Evolutionary conservation across 2,797 vertebrate species (phyloP), one percentile per base, ranked within the genome.

Genomic region (Gephyroberyx darwinii): DNA sequence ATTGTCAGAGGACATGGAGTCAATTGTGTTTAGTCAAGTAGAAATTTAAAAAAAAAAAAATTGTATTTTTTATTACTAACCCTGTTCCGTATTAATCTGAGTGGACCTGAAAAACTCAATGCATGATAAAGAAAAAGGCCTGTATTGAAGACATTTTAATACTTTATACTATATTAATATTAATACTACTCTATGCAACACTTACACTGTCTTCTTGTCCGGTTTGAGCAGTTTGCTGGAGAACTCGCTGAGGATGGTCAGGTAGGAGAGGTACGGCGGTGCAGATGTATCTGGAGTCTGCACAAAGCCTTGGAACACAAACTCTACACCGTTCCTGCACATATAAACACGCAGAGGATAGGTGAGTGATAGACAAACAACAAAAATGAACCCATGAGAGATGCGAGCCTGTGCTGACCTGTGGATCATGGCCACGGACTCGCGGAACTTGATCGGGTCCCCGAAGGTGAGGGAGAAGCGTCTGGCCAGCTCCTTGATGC

Each of bases 121-220:
- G 26, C 26, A 26, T 26, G 26, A 26, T 26, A 1, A 41, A 41
- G 7, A 41, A 39, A 2, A 39, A 9, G 7, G 9, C 8, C 39
- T 41, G 8, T 41, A 41, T 12, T 41, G 39, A 41, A 41, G 39
- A 41, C 39, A 41, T 41, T 39, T 39, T 41, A 41, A 10, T 41
- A 41, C 39, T 41, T 16, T 41, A 39, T 39, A n/a, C n/a, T n/a
- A n/a, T n/a, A n/a, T n/a, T n/a, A 5, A 9, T 41, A 10, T 12
- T 41, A 12, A 39, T 8, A 1, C n/a, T n/a, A n/a, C 5, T 4
- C 17, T 7, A 0, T 13, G 71, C 35, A n/a, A 58, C 71, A 92
- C 96, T 95, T 92, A 97, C 96, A 97, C 91, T 1, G 94, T 91
- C 85, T 93, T 96, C 90, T 96, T 98, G 94, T 98, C 96, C 2